These are phyloP conservation scores for Micrasema longulum DNA, from an alignment of 1,140 invertebrate species.

Conservation along the genomic window DNA sequence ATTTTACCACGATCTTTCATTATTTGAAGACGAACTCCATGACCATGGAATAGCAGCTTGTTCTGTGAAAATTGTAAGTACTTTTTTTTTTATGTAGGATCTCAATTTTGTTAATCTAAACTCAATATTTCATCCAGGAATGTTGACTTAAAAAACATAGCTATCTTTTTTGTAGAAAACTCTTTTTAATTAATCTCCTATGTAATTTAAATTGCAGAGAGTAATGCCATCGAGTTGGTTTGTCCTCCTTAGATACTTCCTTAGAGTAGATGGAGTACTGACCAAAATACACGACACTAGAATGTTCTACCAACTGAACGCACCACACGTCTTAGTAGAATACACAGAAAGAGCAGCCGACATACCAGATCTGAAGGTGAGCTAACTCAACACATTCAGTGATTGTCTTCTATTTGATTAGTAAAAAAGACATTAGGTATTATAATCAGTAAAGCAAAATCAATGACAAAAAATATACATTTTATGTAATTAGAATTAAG, in stretches of 20 bases:
- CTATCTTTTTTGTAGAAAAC: too few species aligned
- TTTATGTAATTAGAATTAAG: too few species aligned
- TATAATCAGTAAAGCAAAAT: too few species aligned
- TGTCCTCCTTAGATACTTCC: conserved; percentile 89
- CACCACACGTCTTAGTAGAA: conserved; percentile 82
- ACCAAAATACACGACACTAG: conserved; percentile 92
- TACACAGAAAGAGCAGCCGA: conserved; percentile 80
- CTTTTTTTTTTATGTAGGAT: background rate
- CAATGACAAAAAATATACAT: too few species aligned
- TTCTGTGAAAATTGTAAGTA: conserved; percentile 93
- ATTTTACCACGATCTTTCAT: conserved; percentile 92
- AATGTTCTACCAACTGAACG: conserved; percentile 85
- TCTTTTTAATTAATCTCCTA: too few species aligned
- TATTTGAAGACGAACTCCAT: conserved; percentile 98
- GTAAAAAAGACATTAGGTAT: too few species aligned
- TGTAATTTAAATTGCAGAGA: conserved; percentile 74
- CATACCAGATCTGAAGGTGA: conserved; percentile 72
- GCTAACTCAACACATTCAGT: background rate
- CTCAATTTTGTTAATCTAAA: too few species aligned
- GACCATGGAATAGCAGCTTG: conserved; percentile 95
- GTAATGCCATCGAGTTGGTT: conserved; percentile 96
- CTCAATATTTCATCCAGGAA: too few species aligned
- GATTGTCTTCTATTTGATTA: too few species aligned
- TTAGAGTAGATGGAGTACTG: conserved; percentile 94
- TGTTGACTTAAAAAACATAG: too few species aligned